Conservation (phyloP, 2,113 vertebrate genomes). For the Nannobrachium achirus region DNA sequence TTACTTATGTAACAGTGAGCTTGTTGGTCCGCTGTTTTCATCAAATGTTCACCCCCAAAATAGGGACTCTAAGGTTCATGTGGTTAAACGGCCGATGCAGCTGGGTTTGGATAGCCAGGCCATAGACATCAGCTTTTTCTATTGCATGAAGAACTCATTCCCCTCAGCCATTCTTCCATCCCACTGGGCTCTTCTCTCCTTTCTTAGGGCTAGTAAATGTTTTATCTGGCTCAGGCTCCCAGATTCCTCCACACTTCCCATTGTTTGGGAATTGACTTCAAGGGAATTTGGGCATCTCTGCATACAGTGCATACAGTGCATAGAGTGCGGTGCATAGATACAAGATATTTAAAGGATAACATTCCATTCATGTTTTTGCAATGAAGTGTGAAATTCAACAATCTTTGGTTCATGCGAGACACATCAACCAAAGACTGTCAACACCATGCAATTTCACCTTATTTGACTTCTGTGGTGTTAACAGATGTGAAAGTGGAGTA, state of each 20-base stretch:
- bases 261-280: constrained; percentile 15
- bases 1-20: too few species aligned
- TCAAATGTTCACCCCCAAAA: too few species aligned
- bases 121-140: constrained; percentile 2
- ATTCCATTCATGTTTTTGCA: not conserved
- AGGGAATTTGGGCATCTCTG: not conserved
- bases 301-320: constrained; percentile 2
- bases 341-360: constrained; percentile 29
- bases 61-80: too few species aligned
- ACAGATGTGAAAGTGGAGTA: too few species aligned
- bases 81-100: not conserved
- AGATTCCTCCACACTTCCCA: constrained; percentile 15
- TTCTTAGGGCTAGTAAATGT: constrained; percentile 2
- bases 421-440: not conserved
- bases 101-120: not conserved
- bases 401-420: too few species aligned
- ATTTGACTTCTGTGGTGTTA: too few species aligned
- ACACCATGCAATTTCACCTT: too few species aligned
- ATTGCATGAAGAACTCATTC: constrained; percentile 4
- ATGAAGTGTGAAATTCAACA: too few species aligned
- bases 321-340: too few species aligned
- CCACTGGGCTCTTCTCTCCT: constrained; percentile 1
- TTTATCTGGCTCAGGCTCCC: constrained; percentile 35
- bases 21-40: too few species aligned
- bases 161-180: not conserved